phyloP scores from a whole-genome alignment of 2,888 invertebrate genomes.

The Melanophora roralis region DNA sequence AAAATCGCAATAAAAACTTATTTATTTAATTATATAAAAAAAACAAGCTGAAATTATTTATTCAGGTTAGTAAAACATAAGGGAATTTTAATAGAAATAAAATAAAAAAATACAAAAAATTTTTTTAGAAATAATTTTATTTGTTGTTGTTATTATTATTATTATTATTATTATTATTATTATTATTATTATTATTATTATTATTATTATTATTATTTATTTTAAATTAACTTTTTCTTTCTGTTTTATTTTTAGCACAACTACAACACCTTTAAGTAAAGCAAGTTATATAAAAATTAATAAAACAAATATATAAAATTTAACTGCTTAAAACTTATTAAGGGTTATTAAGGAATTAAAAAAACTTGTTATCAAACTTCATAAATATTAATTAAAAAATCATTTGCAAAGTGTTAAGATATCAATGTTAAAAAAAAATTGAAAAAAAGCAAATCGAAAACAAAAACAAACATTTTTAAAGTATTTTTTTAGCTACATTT shows the following conservation, averaged over 20 bases:
- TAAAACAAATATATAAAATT: neutral
- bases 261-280: neutral
- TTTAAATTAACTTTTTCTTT: neutral
- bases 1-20: neutral
- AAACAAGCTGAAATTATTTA: slow-evolving; percentile 1
- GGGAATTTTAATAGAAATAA: neutral
- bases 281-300: neutral
- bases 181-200: slow-evolving; percentile 8
- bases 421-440: no score
- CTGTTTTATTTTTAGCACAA: slow-evolving; percentile 15
- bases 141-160: slow-evolving; percentile 8
- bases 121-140: neutral
- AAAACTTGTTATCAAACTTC: neutral
- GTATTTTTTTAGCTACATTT: no score
- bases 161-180: slow-evolving; percentile 2
- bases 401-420: no score
- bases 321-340: neutral
- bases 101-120: neutral
- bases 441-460: no score
- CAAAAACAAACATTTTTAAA: no score
- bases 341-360: neutral
- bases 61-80: slow-evolving; percentile 37
- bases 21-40: no score
- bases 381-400: neutral
- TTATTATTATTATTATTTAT: slow-evolving; percentile 8